Base-by-base conservation (phyloP, 1,140 invertebrate genomes). In the Bactericera cockerelli region DNA sequence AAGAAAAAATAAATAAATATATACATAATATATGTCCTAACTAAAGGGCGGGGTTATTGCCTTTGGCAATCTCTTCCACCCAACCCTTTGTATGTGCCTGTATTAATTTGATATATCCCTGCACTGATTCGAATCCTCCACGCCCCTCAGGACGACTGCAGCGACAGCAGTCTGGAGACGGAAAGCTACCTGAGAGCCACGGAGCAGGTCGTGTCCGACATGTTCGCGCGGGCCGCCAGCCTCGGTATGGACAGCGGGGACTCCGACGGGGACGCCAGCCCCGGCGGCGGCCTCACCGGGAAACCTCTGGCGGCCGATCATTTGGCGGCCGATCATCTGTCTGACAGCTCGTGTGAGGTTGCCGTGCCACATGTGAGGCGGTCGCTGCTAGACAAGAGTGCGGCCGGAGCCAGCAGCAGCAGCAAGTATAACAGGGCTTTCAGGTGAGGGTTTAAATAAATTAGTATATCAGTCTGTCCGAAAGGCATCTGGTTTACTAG, bases 151-250 rank as follows among this genome's bases (percentile, higher is more conserved):
- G 54, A 60, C n/a, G 39, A 55, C 26, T 59, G 28, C 39, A 36
- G 22, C 38, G 55, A 54, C 38, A 59, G 61, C 26, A 63, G 26
- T 38, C 36, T 57, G 16, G 76, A 79, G 58, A 78, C 77, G 8
- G 73, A 77, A 64, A 68, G 71, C 53, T 70, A 76, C 59, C 65
- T 79, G 10, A 70, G 71, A 33, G 73, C 76, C 56, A 79, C 77
- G 36, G 74, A 77, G 65, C 70, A 70, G 63, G 72, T 77, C 55
- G 74, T 79, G 63, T 70, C 73, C 38, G 76, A 76, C 28, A 74
- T 79, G 66, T 74, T 75, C 62, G 72, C 73, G 13, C 65, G 76
- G 28, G 70, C 73, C 61, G 42, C 42, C 3, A 65, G 62, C 28
- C 58, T 64, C 24, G 64, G 65, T 4, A 28, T 68, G 31, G 66